phyloP scores from a whole-genome alignment of 2,113 vertebrate genomes.

The Rhabdomys dilectus region DNA sequence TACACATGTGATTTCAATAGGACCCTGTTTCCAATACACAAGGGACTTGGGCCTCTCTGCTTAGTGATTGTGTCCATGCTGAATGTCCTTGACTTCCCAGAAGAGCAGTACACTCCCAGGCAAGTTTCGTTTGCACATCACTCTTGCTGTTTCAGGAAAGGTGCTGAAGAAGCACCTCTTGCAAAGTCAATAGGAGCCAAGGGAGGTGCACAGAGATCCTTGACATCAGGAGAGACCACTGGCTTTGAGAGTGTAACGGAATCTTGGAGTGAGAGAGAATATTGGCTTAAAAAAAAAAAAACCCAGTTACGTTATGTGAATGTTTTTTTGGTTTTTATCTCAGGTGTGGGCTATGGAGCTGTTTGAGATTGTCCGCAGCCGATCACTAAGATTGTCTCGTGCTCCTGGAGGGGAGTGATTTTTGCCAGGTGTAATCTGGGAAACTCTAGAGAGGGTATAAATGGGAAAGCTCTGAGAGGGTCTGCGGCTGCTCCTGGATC shows the following conservation, averaged over 20 bases:
- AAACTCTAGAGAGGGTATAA: no score
- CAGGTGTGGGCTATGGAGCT: no score
- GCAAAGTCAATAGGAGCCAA: neutral
- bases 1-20: neutral
- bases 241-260: neutral
- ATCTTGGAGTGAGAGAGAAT: no score
- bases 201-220: neutral
- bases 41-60: neutral
- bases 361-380: no score
- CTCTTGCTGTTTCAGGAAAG: accelerated
- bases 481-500: no score
- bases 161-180: neutral
- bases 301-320: no score
- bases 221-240: neutral
- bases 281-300: no score
- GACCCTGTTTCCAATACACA: neutral
- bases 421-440: no score
- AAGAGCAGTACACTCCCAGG: neutral
- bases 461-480: no score
- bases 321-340: no score
- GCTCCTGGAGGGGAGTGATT: no score
- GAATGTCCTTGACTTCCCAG: neutral
- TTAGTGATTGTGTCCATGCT: neutral
- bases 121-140: neutral
- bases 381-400: no score